Evolutionary conservation across 92 coral and sea anemone species (phyloP), one percentile per base, ranked within the genome.

Genomic region (Pocillopora meandrina): DNA sequence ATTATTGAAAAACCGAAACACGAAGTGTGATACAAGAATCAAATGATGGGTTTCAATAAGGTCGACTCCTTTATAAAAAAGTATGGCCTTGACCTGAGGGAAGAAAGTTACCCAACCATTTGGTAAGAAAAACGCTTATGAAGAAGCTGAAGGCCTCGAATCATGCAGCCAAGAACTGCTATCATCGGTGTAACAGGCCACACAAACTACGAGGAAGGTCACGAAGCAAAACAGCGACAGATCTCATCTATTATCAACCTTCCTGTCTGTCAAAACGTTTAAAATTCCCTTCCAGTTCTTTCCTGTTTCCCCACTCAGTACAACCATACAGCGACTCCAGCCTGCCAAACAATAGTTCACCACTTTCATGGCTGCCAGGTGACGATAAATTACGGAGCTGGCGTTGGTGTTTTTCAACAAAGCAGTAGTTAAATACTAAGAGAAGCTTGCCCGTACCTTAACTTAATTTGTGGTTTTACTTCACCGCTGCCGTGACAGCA

Each of bases 291-390:
- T 76, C 80, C 80, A 76, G 80, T 76, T 76, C 80, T 10, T 66
- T 66, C 71, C 13, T 26, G 71, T 66, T 66, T 66, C 11, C 34
- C 71, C 71, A 66, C 2, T 10, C 71, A 66, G 71, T 16, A 58
- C 62, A 61, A 61, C n/a, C 81, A 76, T 15, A 76, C 42, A 60
- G 49, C 66, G 67, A 76, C 68, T 60, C 81, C 42, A 58, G 67
- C 70, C 67, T 76, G 68, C 81, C 81, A 76, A 76, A 58, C 67
- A 76, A 49, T 76, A 76, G 81, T 76, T 69, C 81, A 76, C 81
- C 81, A 76, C 67, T 76, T 76, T 59, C 81, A 76, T 76, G 81
- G 56, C 81, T 76, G 68, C 23, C 81, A 76, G 49, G 68, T 76
- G 81, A 76, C 67, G 78, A 74, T 13, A 52, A 49, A 68, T 68